Base-by-base conservation (phyloP, 2,888 invertebrate species). In the Drepanosiphum platanoidis region DNA sequence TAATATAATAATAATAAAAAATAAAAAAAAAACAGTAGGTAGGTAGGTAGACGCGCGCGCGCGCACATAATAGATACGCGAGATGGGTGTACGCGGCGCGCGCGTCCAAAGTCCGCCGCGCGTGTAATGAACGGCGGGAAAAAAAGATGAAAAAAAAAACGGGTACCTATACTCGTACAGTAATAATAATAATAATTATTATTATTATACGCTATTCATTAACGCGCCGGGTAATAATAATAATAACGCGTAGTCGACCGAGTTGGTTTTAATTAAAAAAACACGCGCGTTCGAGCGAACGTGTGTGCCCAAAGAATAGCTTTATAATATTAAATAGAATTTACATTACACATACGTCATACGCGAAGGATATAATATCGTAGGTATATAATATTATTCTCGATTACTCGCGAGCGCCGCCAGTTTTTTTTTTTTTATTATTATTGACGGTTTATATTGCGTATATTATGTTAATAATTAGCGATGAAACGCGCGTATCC, bases 211-310 rank as follows among this genome's bases (percentile, higher is more conserved):
- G 34, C 58, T 75, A 34, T 75, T 78, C 77, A 77, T 61, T 77
- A 61, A 77, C 36, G 77, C 30, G 46, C 13, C 2, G 15, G 46
- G 15, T 18, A n/a, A 13, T 11, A 9, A 27, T 27, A 27, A 61
- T 27, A 8, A 5, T 1, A 8, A 7, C 27, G 39, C 61, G 77
- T 30, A 64, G 70, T 52, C 81, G 71, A 72, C 58, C 58, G 71
- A 72, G 81, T 71, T 71, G 71, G 18, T 81, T 79, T 81, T 81
- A 81, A 81, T 81, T 81, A 71, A 71, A 81, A 81, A 71, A 18
- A 27, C 18, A n/a, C 4, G 39, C 7, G 18, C n/a, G 2, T 7
- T 32, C 15, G 52, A 18, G 46, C 66, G 8, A 7, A 15, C 8
- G 13, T 34, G 32, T n/a, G n/a, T n/a, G n/a, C n/a, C n/a, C n/a